Evolutionary conservation across 2,888 invertebrate genomes (phyloP), one percentile per base, ranked within the genome.

Genomic region (Heliconius erato): DNA sequence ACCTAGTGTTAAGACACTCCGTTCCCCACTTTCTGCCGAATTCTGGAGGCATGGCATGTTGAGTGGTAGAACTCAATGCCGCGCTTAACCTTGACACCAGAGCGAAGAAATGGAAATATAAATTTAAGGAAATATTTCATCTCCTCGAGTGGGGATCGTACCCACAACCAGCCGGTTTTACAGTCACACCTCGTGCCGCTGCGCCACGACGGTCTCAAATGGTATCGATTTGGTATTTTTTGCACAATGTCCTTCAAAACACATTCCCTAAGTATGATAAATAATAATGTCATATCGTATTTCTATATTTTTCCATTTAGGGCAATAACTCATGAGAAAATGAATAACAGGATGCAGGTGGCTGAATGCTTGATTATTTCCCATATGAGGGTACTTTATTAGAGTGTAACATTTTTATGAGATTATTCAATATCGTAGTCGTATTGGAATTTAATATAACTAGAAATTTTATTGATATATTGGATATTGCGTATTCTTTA

Each of bases 261-360:
- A 63, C 35, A 63, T 76, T 76, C 7, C 59, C 35, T 63, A n/a
- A 23, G 6, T 26, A 74, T 59, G 59, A 59, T n/a, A 59, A 54
- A 74, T 59, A 59, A n/a, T 59, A 59, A 54, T 63, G 7, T 35
- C 6, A 26, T 63, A 74, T 59, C n/a, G 9, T 35, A 63, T 35
- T 63, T 76, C 32, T 63, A 76, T 35, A 23, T 32, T 16, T n/a
- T 35, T 63, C 63, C 76, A 76, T 76, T 76, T 63, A 76, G n/a
- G 44, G 63, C 26, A 63, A 63, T 76, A 76, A 40, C 32, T 63
- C 63, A 40, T 76, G 76, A 63, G 76, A 59, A 76, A 63, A 76
- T 76, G 35, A 63, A 76, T 63, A 63, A 40, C 63, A 76, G 35
- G 76, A 63, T 76, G 76, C 76, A 76, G 76, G 76, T 76, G 76